Conservation (phyloP, 2,113 vertebrate species). For the Rattus norvegicus region DNA sequence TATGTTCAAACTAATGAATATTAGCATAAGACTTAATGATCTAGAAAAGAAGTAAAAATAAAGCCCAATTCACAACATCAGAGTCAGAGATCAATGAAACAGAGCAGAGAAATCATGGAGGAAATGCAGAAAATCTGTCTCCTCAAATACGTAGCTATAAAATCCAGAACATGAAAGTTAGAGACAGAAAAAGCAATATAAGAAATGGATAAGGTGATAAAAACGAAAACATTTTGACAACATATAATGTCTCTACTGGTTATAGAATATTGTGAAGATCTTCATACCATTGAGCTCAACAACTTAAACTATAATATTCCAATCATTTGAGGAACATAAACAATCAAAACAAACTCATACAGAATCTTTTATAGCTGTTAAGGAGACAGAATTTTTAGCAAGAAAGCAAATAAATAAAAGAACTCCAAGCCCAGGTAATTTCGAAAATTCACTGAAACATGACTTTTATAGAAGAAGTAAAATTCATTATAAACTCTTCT, state of each 20-base stretch:
- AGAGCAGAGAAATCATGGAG: not conserved
- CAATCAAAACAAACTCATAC: not conserved
- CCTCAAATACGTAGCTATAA: not conserved
- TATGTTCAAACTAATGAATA: not conserved
- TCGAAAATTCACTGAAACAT: not conserved
- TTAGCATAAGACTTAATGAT: not conserved
- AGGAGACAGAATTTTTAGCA: not conserved
- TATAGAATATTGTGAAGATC: not conserved
- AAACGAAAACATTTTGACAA: not conserved
- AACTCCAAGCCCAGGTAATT: not conserved
- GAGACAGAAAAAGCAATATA: not conserved
- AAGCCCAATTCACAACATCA: not conserved
- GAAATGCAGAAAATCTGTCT: no score
- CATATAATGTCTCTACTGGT: not conserved
- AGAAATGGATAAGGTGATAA: not conserved
- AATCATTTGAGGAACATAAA: not conserved
- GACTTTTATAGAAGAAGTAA: not conserved
- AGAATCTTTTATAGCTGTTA: not conserved
- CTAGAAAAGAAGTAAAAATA: not conserved
- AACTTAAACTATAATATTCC: not conserved
- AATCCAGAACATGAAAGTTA: not conserved
- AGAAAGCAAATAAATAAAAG: not conserved
- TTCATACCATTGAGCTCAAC: not conserved
- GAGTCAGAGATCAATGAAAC: not conserved
- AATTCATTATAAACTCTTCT: no score